These are phyloP conservation scores for Chromobotia macracanthus DNA, from an alignment of 2,797 vertebrate species.

Conservation along the genomic window DNA sequence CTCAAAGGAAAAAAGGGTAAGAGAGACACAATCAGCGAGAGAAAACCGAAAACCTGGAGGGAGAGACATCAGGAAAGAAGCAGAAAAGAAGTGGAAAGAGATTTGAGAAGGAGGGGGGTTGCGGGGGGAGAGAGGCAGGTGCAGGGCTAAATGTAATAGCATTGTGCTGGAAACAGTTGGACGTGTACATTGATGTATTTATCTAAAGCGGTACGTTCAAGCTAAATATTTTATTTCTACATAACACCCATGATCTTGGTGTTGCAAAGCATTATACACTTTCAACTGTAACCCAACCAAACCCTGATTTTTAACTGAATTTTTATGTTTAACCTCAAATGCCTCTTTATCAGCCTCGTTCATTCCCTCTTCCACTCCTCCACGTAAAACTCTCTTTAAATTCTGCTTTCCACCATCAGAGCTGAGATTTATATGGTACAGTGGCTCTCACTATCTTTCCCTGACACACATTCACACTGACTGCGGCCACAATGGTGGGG, in stretches of 20 bases:
- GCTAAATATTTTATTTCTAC: not conserved
- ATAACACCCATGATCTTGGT: not conserved
- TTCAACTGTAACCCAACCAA: slow-evolving; percentile 33
- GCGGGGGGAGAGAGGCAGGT: slow-evolving; percentile 67
- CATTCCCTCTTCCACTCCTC: slow-evolving; percentile 37
- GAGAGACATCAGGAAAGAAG: slow-evolving; percentile 17
- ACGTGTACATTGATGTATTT: not conserved
- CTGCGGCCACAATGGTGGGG: slow-evolving; percentile 10
- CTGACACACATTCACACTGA: slow-evolving; percentile 27
- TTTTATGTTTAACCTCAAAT: slow-evolving; percentile 52
- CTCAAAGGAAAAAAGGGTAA: not conserved
- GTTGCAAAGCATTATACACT: not conserved
- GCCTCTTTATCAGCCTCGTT: slow-evolving; percentile 40
- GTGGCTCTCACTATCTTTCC: slow-evolving; percentile 37
- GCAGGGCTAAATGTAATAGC: slow-evolving; percentile 63
- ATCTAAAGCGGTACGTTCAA: not conserved
- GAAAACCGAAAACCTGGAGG: slow-evolving; percentile 20
- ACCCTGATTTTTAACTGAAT: slow-evolving; percentile 27
- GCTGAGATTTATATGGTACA: slow-evolving; percentile 45
- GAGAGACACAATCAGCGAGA: slow-evolving; percentile 17
- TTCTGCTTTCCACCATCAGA: slow-evolving; percentile 44
- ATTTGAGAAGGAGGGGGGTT: not conserved
- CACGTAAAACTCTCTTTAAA: slow-evolving; percentile 4
- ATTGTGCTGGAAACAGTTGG: slow-evolving; percentile 59
- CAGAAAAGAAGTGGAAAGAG: slow-evolving; percentile 19